phyloP scores from a whole-genome alignment of 2,888 invertebrate genomes.

The Mongoloraphidia duomilia region DNA sequence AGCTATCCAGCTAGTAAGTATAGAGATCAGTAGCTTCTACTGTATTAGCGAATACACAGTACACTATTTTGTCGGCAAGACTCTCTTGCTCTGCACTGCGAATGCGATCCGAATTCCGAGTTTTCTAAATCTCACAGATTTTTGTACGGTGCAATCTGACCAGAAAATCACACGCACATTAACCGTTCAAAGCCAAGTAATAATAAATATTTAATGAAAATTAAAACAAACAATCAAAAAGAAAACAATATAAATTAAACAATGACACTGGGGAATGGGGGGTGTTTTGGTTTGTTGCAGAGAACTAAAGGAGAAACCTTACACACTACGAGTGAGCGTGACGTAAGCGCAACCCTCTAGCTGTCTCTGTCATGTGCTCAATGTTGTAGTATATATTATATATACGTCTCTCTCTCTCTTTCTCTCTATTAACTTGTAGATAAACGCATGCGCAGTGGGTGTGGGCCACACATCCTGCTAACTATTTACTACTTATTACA shows the following conservation, averaged over 20 bases:
- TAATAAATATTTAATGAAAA: too few species aligned
- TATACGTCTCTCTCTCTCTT: constrained; percentile 1
- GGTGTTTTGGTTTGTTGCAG: constrained; percentile 32
- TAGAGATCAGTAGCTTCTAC: too few species aligned
- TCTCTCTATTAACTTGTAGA: constrained; percentile 7
- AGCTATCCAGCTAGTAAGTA: too few species aligned
- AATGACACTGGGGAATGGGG: constrained; percentile 4
- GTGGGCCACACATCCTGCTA: too few species aligned
- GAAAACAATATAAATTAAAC: constrained; percentile 4
- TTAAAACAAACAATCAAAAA: neutral
- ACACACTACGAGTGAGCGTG: constrained; percentile 73
- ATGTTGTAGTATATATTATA: neutral
- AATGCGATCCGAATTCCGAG: too few species aligned
- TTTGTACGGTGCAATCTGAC: too few species aligned
- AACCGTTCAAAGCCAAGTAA: too few species aligned
- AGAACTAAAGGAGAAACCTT: constrained; percentile 54
- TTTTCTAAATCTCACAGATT: too few species aligned
- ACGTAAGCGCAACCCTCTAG: constrained; percentile 46
- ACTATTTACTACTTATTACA: neutral
- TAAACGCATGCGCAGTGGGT: constrained; percentile 6
- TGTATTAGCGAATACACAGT: too few species aligned
- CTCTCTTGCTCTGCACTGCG: too few species aligned
- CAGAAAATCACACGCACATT: too few species aligned
- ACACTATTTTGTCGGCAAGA: too few species aligned
- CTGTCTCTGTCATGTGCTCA: constrained; percentile 8